phyloP scores from a whole-genome alignment of 2,113 vertebrate species.

The Alectura lathami region DNA sequence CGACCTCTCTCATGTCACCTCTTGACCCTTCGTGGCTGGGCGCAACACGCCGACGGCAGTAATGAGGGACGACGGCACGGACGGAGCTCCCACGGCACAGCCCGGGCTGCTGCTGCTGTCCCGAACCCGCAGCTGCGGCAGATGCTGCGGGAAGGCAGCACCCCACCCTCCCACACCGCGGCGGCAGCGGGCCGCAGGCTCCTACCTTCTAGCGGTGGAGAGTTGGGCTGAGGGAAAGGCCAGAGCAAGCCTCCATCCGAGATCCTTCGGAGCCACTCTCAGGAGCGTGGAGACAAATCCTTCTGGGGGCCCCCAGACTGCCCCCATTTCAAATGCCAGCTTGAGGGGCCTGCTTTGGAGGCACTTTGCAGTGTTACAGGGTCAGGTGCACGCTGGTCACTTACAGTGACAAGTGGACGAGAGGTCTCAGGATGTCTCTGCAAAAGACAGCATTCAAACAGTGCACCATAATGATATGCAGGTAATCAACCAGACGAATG shows the following conservation, averaged over 20 bases:
- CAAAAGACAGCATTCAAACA: neutral
- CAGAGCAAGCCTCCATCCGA: accelerated
- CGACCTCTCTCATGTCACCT: constrained; percentile 50
- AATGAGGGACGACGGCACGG: constrained; percentile 21
- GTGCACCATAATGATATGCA: neutral
- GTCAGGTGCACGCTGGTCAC: neutral
- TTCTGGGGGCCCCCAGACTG: neutral
- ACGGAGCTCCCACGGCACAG: constrained; percentile 14
- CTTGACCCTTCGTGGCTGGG: constrained; percentile 48
- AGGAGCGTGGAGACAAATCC: neutral
- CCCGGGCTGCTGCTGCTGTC: neutral
- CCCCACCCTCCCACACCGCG: neutral
- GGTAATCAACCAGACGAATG: neutral
- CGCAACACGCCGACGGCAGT: constrained; percentile 35
- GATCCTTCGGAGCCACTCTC: neutral
- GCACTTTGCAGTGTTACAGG: neutral
- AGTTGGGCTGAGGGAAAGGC: neutral
- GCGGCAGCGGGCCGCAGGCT: neutral
- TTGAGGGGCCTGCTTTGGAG: neutral
- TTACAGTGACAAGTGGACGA: neutral
- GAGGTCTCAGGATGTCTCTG: neutral
- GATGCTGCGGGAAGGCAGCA: neutral
- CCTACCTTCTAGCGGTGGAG: neutral
- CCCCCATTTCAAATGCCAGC: neutral
- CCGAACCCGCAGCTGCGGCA: neutral